Evolutionary conservation across 2,113 vertebrate species (phyloP), one percentile per base, ranked within the genome.

Genomic region (Labeo catla): DNA sequence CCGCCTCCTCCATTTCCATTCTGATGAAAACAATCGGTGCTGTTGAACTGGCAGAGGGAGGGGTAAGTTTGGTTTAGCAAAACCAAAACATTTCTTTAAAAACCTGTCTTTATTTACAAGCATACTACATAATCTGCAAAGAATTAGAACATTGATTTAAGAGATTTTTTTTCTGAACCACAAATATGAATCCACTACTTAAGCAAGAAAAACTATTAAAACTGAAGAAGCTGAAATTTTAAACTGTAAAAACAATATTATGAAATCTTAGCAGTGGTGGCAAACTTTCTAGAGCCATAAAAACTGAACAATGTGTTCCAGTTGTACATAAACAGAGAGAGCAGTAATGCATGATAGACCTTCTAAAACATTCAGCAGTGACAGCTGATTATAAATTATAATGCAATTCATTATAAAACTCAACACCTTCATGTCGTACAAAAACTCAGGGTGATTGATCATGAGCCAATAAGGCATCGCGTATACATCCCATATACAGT

Each of bases 11-110:
- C 0, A 80, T 99, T 86, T 95, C 93, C 0, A 72, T 94, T 81
- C 90, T 99, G 88, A 97, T 97, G 96, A 95, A 94, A 92, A 93
- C 93, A 59, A 95, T 99, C 1, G 97, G 97, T 36, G 98, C 97
- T 39, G 88, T 90, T 54, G 94, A 97, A 89, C 90, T 93, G 88
- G 93, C 95, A 3, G 96, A 95, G 63, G 95, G 95, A 21, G 95
- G 95, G 91, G 98, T 98, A 93, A 93, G 94, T 79, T 76, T 45
- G 57, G 12, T 50, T 47, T 47, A 70, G 2, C 9, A 66, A 36
- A 57, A 3, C 0, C 28, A 28, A 28, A 28, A 28, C 28, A 28
- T 28, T 34, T 78, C 16, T 16, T 54, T 21, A 21, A 54, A 34
- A 74, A 74, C 4, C 45, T 34, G 28, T 36, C 12, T 36, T 68